Evolutionary conservation across 2,797 vertebrate genomes (phyloP).

Genomic region (Macrochelys suwanniensis): DNA sequence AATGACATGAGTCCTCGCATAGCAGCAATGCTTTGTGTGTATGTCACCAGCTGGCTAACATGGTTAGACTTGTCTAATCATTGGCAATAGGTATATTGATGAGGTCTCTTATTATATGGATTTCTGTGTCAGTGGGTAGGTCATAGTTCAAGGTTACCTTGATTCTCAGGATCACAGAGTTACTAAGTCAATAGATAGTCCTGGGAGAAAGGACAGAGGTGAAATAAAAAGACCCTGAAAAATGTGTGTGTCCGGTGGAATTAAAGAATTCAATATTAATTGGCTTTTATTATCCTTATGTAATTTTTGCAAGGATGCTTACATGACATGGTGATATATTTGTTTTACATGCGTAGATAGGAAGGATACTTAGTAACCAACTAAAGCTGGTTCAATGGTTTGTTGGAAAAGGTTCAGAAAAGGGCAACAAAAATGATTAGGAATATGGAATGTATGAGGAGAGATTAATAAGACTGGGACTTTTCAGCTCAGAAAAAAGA

Average conservation of each 20-base stretch:
- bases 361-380: constrained; percentile 1
- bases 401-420: background rate
- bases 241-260: constrained; percentile 4
- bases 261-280: constrained; percentile 21
- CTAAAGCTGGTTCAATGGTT: constrained; percentile 7
- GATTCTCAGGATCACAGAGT: constrained; percentile 25
- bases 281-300: constrained; percentile 29
- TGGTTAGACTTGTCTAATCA: background rate
- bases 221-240: constrained; percentile 23
- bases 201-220: constrained; percentile 23
- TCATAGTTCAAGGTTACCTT: constrained; percentile 36
- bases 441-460: too few species aligned
- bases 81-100: background rate
- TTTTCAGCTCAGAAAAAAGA: too few species aligned
- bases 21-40: background rate
- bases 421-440: too few species aligned
- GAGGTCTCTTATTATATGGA: constrained; percentile 18
- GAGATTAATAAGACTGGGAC: too few species aligned
- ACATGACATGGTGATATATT: background rate
- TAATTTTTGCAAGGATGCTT: constrained; percentile 33
- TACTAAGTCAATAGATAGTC: constrained; percentile 14
- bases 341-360: constrained; percentile 19
- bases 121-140: background rate
- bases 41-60: background rate
- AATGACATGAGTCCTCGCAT: background rate